Conservation (phyloP, 2,888 invertebrate species). For the Himalopsyche japonica region DNA sequence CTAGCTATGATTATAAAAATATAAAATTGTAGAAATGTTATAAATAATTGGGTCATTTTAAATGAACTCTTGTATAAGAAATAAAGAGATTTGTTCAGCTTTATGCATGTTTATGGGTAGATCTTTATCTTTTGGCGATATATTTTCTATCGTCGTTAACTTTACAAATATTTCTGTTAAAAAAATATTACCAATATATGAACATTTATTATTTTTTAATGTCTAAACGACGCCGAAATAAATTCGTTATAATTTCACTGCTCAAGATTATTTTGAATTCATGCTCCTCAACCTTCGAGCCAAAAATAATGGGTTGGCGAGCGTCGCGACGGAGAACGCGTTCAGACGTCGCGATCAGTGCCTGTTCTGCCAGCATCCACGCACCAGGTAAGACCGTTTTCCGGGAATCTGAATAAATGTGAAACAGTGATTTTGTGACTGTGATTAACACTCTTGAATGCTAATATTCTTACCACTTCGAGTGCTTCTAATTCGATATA, state of each 20-base stretch:
- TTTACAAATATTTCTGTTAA: too few species aligned
- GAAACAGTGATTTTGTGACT: not conserved
- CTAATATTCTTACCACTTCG: not conserved
- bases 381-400: constrained; percentile 36
- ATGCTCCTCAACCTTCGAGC: constrained; percentile 48
- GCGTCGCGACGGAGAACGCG: constrained; percentile 41
- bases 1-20: too few species aligned
- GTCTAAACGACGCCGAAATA: too few species aligned
- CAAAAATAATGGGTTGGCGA: constrained; percentile 53
- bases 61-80: too few species aligned
- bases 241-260: not conserved
- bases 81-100: too few species aligned
- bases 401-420: not conserved
- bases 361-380: constrained; percentile 41
- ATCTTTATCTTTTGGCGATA: too few species aligned
- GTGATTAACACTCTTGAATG: not conserved
- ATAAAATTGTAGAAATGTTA: too few species aligned
- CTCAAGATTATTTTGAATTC: not conserved
- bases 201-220: too few species aligned
- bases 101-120: too few species aligned
- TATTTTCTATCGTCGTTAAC: too few species aligned
- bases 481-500: not conserved
- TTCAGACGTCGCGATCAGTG: constrained; percentile 42
- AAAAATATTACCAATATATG: too few species aligned
- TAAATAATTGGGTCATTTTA: too few species aligned